phyloP scores from a whole-genome alignment of 2,113 vertebrate species.

The Montifringilla adamsi region DNA sequence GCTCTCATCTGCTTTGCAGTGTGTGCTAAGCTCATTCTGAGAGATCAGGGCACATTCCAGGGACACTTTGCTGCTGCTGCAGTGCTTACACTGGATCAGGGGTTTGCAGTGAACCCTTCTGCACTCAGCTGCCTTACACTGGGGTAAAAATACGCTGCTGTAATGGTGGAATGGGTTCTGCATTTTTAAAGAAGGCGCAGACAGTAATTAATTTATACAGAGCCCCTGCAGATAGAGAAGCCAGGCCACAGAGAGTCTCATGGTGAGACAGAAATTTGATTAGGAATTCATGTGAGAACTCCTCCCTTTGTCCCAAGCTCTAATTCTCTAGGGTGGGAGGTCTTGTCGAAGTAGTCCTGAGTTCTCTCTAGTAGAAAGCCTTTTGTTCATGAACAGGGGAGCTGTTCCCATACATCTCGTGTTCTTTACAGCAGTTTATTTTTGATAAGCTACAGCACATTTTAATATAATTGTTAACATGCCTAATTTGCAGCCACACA shows the following conservation, averaged over 20 bases:
- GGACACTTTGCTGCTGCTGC: background rate
- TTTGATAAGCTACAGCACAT: slow-evolving; percentile 10
- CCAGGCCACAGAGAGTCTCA: background rate
- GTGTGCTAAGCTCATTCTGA: background rate
- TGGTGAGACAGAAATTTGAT: background rate
- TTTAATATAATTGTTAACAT: slow-evolving; percentile 27
- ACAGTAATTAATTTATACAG: background rate
- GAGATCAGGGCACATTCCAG: background rate
- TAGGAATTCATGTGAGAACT: background rate
- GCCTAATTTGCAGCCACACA: slow-evolving; percentile 22
- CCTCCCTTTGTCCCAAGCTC: background rate
- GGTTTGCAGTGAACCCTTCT: background rate
- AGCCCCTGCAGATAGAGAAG: background rate
- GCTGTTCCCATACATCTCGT: background rate
- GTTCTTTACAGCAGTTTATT: background rate
- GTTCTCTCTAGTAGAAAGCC: background rate
- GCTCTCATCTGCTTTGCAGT: rapidly evolving
- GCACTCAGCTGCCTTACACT: background rate
- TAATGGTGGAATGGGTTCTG: background rate
- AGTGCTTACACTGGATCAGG: background rate
- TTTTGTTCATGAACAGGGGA: background rate
- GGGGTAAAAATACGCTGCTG: background rate
- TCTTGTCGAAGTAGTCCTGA: background rate
- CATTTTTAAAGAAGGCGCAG: background rate
- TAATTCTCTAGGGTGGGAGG: background rate